phyloP scores from a whole-genome alignment of 2,888 invertebrate species.

The Tricholauxania praeusta region DNA sequence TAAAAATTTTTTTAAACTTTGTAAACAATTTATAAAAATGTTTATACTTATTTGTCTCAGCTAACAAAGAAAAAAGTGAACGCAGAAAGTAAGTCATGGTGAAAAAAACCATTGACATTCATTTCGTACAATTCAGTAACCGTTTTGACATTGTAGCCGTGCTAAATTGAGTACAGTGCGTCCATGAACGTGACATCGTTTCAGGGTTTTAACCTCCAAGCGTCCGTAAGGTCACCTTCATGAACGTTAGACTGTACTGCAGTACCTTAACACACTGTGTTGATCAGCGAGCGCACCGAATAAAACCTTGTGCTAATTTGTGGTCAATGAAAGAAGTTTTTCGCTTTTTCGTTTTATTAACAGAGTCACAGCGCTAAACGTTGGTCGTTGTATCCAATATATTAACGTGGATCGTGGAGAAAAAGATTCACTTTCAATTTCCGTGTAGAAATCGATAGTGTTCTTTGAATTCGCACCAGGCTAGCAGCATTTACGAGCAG shows the following conservation, averaged over 20 bases:
- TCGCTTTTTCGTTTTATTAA: slow-evolving; percentile 10
- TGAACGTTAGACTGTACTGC: not conserved
- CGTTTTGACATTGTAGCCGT: not conserved
- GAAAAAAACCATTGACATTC: not conserved
- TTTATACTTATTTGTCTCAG: not conserved
- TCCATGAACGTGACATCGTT: slow-evolving; percentile 60
- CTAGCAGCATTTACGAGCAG: slow-evolving; percentile 46
- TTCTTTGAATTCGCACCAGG: slow-evolving; percentile 58
- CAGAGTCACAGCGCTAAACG: slow-evolving; percentile 4
- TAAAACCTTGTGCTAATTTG: slow-evolving; percentile 42
- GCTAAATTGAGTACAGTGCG: slow-evolving; percentile 29
- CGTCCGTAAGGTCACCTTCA: slow-evolving; percentile 45
- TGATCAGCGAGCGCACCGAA: slow-evolving; percentile 43
- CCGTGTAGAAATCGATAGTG: slow-evolving; percentile 64
- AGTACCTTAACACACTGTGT: not conserved
- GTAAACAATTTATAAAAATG: slow-evolving; percentile 7
- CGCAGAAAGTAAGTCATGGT: not conserved
- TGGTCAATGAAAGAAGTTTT: slow-evolving; percentile 25
- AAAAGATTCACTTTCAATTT: slow-evolving; percentile 57
- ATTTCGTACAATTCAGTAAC: not conserved
- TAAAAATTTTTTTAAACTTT: slow-evolving; percentile 31
- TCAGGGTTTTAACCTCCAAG: slow-evolving; percentile 37
- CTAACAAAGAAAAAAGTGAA: not conserved
- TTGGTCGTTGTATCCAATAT: not conserved
- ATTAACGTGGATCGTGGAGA: not conserved